phyloP scores from a whole-genome alignment of 2,888 invertebrate genomes.

The Hypsopygia costalis region DNA sequence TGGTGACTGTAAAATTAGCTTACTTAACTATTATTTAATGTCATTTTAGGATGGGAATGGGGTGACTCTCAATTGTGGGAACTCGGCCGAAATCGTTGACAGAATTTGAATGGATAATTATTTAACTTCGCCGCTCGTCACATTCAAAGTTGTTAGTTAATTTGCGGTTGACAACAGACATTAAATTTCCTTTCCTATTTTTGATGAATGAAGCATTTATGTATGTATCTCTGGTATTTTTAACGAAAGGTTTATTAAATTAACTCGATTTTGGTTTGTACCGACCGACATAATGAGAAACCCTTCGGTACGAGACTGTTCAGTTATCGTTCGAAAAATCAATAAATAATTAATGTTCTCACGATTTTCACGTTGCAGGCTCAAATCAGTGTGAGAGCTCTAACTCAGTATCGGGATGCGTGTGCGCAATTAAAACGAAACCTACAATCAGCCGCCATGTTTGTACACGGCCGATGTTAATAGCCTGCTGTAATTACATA shows the following conservation, averaged over 20 bases:
- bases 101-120: constrained; percentile 58
- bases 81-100: constrained; percentile 47
- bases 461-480: constrained; percentile 80
- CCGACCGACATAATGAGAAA: background rate
- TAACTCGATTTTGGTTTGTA: background rate
- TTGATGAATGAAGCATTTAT: background rate
- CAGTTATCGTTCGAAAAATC: constrained; percentile 46
- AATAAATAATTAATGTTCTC: constrained; percentile 69
- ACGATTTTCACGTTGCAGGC: constrained; percentile 58
- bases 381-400: constrained; percentile 63
- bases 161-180: constrained; percentile 15
- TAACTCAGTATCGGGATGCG: constrained; percentile 70
- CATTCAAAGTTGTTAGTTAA: constrained; percentile 22
- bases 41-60: constrained; percentile 57
- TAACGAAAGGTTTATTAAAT: background rate
- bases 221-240: background rate
- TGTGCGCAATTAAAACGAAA: constrained; percentile 79
- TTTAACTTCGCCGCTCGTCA: constrained; percentile 38
- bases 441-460: constrained; percentile 79
- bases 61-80: constrained; percentile 61
- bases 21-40: constrained; percentile 71
- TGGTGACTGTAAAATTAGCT: constrained; percentile 54
- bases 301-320: constrained; percentile 4
- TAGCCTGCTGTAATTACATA: constrained; percentile 78
- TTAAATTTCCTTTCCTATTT: constrained; percentile 5